Base-by-base conservation (phyloP, 2,888 invertebrate genomes). In the Amphiduros pacificus region DNA sequence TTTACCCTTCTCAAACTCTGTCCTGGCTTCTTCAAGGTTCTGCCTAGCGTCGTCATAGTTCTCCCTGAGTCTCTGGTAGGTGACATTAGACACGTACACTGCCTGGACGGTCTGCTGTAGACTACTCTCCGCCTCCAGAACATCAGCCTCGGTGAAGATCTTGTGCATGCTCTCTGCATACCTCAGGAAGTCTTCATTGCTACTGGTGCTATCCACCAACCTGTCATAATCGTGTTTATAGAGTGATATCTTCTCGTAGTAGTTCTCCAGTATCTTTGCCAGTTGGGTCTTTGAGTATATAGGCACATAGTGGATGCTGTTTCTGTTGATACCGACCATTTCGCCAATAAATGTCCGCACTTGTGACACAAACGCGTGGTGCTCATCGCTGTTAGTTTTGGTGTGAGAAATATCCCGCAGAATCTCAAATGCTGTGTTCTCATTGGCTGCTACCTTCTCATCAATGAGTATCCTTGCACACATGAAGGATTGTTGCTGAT, bases 201-300 rank as follows among this genome's bases (percentile, higher is more conserved):
- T 9, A 36, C 9, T 36, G 17, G 36, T 17, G 17, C 36, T 36
- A 17, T 36, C 36, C 36, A 11, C 11, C 36, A 36, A 17, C 36
- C 36, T 36, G 36, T 36, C 36, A 36, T 36, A 36, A 36, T 36
- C 36, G 9, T 36, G 11, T 49, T 49, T 49, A 24, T 49, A 49
- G 26, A 49, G 9, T 20, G 50, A 22, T 11, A 58, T 48, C n/a
- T 41, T 27, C 26, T 9, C 3, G 2, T 40, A 49, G 29, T 58
- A 58, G 50, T 24, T 24, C 31, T 58, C 36, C 20, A 58, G 27
- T 14, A 58, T 58, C 2, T 22, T 17, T 14, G 50, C 50, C 31
- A 58, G 9, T n/a, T 58, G 51, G 31, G 49, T 24, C 51, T 58
- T 58, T 5, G 50, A 50, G 29, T 58, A 58, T 17, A 58, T 31